Evolutionary conservation across 92 coral and sea anemone genomes (phyloP).

Genomic region (Meandrina meandrites): DNA sequence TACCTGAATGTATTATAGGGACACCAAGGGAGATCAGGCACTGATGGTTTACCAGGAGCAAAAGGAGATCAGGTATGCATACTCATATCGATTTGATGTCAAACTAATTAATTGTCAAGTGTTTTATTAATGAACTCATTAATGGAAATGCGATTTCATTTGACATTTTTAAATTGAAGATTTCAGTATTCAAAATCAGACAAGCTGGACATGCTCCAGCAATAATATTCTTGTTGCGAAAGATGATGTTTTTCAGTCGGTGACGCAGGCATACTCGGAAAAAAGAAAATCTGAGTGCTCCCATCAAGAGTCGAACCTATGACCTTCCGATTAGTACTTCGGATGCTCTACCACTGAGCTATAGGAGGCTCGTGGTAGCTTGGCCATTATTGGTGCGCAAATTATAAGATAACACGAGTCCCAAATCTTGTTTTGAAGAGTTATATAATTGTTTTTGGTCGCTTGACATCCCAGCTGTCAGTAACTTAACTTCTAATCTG

Average conservation of each 20-base stretch:
- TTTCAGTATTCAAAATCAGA: background rate
- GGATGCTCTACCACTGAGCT: too few relatives aligned
- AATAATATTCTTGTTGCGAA: too few relatives aligned
- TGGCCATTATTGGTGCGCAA: background rate
- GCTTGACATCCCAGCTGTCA: background rate
- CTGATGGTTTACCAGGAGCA: conserved; percentile 28
- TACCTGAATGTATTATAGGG: conserved; percentile 19
- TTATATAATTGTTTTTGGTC: background rate
- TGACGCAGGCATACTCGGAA: too few relatives aligned
- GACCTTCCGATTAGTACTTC: too few relatives aligned
- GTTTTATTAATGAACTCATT: background rate
- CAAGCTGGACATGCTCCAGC: background rate
- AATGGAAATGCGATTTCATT: background rate
- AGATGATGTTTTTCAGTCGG: too few relatives aligned
- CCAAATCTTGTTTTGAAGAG: background rate
- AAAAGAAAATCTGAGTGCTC: too few relatives aligned
- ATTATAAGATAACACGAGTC: background rate
- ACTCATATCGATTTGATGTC: background rate
- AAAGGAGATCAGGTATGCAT: conserved; percentile 37
- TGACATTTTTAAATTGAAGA: too few relatives aligned
- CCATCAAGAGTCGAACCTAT: too few relatives aligned
- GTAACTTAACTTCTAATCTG: too few relatives aligned
- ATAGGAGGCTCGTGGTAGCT: too few relatives aligned
- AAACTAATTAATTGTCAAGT: background rate
- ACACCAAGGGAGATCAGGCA: background rate